Conservation (phyloP, 2,888 invertebrate genomes). For the Ischnus inquisitorius region DNA sequence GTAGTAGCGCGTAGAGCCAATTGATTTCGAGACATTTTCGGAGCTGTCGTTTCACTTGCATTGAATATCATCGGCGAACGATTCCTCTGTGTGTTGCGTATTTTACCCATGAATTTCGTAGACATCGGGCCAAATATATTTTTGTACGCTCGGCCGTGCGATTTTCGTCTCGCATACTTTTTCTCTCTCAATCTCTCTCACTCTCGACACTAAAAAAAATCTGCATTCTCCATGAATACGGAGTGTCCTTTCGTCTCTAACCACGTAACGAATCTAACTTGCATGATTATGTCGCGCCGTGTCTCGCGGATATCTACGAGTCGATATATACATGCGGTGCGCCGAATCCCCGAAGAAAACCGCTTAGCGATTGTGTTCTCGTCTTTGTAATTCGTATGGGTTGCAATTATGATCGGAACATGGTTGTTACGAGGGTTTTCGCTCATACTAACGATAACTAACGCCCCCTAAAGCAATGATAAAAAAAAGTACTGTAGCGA, state of each 20-base stretch:
- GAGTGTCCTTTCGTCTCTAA: conserved; percentile 20
- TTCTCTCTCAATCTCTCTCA: conserved; percentile 22
- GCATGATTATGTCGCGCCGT: conserved; percentile 5
- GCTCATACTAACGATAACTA: conserved; percentile 12
- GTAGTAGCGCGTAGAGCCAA: neutral
- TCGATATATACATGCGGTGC: conserved; percentile 1
- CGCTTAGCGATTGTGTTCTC: conserved; percentile 63
- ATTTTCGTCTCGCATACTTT: conserved; percentile 29
- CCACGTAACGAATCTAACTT: conserved; percentile 27
- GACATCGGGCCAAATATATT: conserved; percentile 40
- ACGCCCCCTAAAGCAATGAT: conserved; percentile 1
- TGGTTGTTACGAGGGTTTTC: conserved; percentile 61
- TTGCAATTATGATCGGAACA: conserved; percentile 48
- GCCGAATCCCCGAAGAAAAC: conserved; percentile 39
- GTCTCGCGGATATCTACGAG: neutral
- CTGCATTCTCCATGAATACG: conserved; percentile 15
- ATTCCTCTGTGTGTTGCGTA: conserved; percentile 11
- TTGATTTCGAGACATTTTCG: conserved; percentile 5
- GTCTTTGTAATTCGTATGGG: conserved; percentile 21
- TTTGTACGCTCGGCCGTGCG: conserved; percentile 47
- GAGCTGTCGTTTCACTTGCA: neutral
- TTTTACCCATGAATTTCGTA: neutral
- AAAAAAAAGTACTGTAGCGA: conserved; percentile 30
- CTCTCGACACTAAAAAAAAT: conserved; percentile 9
- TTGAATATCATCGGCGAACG: neutral